Conservation (phyloP, 2,888 invertebrate species). For the Drosophila siamana region DNA sequence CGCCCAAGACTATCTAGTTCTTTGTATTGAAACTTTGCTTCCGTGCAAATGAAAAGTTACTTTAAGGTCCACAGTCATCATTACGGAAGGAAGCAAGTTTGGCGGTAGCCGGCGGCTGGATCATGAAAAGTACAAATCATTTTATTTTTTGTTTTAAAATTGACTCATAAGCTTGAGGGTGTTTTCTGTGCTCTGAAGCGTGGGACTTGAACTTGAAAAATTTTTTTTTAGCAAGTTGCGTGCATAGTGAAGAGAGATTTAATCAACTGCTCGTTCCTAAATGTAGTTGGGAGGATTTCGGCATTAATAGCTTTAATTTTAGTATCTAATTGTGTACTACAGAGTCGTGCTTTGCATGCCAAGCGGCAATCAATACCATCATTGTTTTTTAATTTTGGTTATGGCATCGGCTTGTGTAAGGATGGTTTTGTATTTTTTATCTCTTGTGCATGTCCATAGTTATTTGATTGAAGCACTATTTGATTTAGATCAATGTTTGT, state of each 20-base stretch:
- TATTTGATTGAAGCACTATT: conserved; percentile 48
- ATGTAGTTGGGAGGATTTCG: conserved; percentile 41
- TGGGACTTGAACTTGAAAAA: conserved; percentile 53
- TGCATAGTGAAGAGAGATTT: conserved; percentile 36
- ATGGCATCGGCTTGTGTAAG: conserved; percentile 66
- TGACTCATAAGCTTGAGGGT: conserved; percentile 56
- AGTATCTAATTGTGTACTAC: conserved; percentile 58
- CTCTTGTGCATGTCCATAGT: conserved; percentile 38
- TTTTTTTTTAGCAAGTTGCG: conserved; percentile 46
- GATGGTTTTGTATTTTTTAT: conserved; percentile 42
- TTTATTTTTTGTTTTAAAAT: conserved; percentile 13
- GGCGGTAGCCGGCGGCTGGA: conserved; percentile 5
- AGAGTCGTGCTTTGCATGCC: conserved; percentile 59
- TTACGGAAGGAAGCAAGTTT: conserved; percentile 10
- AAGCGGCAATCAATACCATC: conserved; percentile 52
- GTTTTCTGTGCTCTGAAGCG: conserved; percentile 53
- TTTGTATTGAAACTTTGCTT: conserved; percentile 56
- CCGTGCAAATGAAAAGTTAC: conserved; percentile 59
- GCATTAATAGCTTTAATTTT: conserved; percentile 66
- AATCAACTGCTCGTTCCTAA: conserved; percentile 26
- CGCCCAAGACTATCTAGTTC: conserved; percentile 73
- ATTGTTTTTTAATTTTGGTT: conserved; percentile 37
- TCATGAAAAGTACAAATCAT: conserved; percentile 32
- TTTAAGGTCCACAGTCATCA: conserved; percentile 51
- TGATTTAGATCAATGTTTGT: conserved; percentile 10